A percentile compares a stretch with the other conserved stretches of the same genome.
phyloP scores from a whole-genome alignment of 2,113 vertebrate genomes.

The Mustela nigripes region DNA sequence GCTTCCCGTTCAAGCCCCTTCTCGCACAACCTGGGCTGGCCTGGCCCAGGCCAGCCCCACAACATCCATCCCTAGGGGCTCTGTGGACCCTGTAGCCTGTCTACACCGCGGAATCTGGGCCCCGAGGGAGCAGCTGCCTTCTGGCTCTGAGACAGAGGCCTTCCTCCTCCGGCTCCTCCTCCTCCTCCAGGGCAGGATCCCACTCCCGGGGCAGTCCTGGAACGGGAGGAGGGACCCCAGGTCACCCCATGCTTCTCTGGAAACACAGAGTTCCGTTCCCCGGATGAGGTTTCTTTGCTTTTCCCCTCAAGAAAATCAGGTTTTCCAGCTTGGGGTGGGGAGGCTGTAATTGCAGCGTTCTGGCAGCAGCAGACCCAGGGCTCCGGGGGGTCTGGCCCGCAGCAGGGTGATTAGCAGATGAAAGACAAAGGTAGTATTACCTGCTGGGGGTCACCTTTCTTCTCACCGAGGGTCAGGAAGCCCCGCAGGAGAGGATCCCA shows the following conservation, averaged over 20 bases:
- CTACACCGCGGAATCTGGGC: rapidly evolving
- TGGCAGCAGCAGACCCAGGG: background rate
- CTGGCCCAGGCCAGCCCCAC: background rate
- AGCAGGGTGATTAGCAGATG: conserved; percentile 69
- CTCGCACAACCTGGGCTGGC: background rate
- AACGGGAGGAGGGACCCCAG: background rate
- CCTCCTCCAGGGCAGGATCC: rapidly evolving
- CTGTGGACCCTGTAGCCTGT: background rate
- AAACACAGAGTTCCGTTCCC: conserved; percentile 47
- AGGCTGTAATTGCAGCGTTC: conserved; percentile 34
- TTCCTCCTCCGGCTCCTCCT: too few species aligned
- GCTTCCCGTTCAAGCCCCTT: too few species aligned
- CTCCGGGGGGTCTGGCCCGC: background rate
- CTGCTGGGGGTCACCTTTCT: conserved; percentile 68
- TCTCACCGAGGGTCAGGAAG: conserved; percentile 51
- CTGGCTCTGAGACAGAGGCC: background rate
- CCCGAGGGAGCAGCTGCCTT: background rate
- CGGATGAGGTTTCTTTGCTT: conserved; percentile 49
- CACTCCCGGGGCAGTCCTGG: rapidly evolving
- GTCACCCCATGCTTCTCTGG: background rate
- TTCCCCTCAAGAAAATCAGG: conserved; percentile 54
- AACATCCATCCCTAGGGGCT: rapidly evolving
- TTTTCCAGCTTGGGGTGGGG: background rate
- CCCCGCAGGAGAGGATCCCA: background rate
- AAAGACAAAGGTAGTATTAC: conserved; percentile 72